Conservation (phyloP, 2,888 invertebrate species). For the Pomacea canaliculata region DNA sequence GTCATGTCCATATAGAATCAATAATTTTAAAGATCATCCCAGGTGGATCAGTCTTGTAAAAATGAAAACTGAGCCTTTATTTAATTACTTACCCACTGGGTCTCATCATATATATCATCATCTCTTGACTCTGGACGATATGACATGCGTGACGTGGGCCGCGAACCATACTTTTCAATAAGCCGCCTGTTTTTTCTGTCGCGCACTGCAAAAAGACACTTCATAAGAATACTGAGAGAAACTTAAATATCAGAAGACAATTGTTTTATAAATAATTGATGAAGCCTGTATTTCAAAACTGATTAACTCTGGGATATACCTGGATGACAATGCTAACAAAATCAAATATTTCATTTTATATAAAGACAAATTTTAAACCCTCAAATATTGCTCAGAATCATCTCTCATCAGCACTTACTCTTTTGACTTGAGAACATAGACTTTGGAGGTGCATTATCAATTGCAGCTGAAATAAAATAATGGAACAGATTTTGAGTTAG, state of each 20-base stretch:
- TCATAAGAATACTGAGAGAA: background rate
- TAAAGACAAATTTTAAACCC: too few relatives aligned
- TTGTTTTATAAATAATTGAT: too few relatives aligned
- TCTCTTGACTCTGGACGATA: conserved; percentile 26
- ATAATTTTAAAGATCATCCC: too few relatives aligned
- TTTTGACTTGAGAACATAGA: conserved; percentile 59
- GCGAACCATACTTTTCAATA: conserved; percentile 40
- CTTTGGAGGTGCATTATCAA: conserved; percentile 59
- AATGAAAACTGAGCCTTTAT: too few relatives aligned
- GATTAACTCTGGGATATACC: too few relatives aligned
- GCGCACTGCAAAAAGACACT: conserved; percentile 42
- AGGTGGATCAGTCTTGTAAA: too few relatives aligned
- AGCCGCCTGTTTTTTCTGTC: conserved; percentile 48
- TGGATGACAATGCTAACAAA: too few relatives aligned
- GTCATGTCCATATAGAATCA: too few relatives aligned
- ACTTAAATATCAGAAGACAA: too few relatives aligned
- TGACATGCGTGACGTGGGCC: conserved; percentile 42
- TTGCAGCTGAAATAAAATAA: conserved; percentile 54
- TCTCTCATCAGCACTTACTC: conserved; percentile 42
- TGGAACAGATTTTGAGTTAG: background rate
- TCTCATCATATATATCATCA: conserved; percentile 48
- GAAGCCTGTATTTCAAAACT: too few relatives aligned
- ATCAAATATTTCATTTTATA: too few relatives aligned
- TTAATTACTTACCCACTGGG: conserved; percentile 45
- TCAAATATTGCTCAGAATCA: too few relatives aligned